Evolutionary conservation across 2,797 vertebrate genomes (phyloP).

Genomic region (Halcyon leucocephala): DNA sequence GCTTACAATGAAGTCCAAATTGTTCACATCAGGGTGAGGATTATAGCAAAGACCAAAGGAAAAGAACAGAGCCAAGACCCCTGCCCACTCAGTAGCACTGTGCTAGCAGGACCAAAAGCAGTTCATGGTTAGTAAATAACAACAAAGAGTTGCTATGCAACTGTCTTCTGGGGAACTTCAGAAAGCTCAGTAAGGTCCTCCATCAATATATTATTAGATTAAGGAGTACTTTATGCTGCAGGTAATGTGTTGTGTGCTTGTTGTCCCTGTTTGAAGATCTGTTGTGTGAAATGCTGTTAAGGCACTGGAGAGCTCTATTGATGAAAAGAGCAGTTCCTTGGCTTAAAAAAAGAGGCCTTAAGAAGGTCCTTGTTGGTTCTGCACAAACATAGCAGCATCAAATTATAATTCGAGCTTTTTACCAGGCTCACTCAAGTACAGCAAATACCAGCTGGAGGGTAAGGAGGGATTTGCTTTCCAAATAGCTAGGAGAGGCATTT

Average conservation of each 20-base stretch:
- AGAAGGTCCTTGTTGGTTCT: neutral
- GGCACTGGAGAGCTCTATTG: neutral
- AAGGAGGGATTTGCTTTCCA: conserved; percentile 48
- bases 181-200: conserved; percentile 35
- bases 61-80: neutral
- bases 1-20: neutral
- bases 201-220: conserved; percentile 21
- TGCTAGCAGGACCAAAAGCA: neutral
- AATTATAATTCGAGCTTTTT: conserved; percentile 28
- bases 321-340: neutral
- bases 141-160: conserved; percentile 18
- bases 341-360: neutral
- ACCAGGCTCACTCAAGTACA: conserved; percentile 22
- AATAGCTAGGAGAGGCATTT: conserved; percentile 31
- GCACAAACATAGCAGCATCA: conserved; percentile 30
- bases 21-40: neutral
- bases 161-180: neutral
- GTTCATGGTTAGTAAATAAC: conserved; percentile 1
- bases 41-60: neutral
- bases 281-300: neutral
- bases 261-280: neutral
- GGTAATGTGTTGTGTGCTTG: neutral
- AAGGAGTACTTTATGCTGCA: neutral
- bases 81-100: neutral
- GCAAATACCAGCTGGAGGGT: conserved; percentile 39